phyloP scores from a whole-genome alignment of 1,140 invertebrate genomes.

The Neocloeon triangulifer region DNA sequence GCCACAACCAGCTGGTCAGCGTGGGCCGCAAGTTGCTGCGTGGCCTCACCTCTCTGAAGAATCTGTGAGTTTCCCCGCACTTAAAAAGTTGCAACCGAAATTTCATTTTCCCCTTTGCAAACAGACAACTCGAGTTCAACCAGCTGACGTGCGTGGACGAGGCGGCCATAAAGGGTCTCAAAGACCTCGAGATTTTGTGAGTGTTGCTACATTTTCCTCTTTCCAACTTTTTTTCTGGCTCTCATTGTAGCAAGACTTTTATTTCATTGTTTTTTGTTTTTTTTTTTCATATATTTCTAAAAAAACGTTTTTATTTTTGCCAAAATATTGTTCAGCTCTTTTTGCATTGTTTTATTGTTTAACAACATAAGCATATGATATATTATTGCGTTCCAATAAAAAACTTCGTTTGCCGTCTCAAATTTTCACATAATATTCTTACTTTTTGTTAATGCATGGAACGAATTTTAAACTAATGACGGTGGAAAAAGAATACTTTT shows the following conservation, averaged over 20 bases:
- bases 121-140: conserved; percentile 81
- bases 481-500: too few species aligned
- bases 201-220: conserved; percentile 20
- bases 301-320: not conserved
- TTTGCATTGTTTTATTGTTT: too few species aligned
- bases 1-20: conserved; percentile 72
- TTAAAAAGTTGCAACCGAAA: not conserved
- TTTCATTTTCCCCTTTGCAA: conserved; percentile 14
- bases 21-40: conserved; percentile 70
- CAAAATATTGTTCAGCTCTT: too few species aligned
- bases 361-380: too few species aligned
- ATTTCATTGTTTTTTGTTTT: not conserved
- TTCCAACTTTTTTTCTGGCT: conserved; percentile 4
- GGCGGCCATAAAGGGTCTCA: conserved; percentile 54
- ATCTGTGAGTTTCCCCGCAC: conserved; percentile 34
- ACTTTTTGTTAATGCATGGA: too few species aligned
- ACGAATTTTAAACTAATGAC: too few species aligned
- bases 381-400: too few species aligned
- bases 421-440: too few species aligned
- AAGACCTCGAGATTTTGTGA: conserved; percentile 75
- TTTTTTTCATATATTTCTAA: not conserved
- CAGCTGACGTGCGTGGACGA: conserved; percentile 82
- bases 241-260: too few species aligned
- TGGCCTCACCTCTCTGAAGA: conserved; percentile 56
- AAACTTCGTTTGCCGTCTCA: too few species aligned